Percentiles rank a stretch among this genome's conserved stretches.
These are phyloP conservation scores for Misgurnus mizolepis DNA, from an alignment of 2,113 vertebrate species.

Conservation along the genomic window DNA sequence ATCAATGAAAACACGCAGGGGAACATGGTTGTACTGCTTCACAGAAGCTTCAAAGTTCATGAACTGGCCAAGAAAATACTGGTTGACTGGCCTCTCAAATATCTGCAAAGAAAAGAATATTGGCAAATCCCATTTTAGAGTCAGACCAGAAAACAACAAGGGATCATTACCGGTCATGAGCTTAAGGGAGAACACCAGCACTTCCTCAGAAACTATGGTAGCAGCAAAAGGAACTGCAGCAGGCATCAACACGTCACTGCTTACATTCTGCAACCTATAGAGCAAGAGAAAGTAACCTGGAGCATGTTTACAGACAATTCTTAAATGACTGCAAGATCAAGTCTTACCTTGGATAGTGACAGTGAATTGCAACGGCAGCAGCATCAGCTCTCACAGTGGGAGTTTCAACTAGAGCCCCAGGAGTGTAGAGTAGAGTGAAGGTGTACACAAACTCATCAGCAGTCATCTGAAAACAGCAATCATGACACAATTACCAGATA, in stretches of 20 bases:
- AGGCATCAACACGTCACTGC: conserved; percentile 58
- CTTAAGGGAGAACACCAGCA: not conserved
- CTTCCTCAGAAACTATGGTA: not conserved
- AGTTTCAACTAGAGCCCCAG: conserved; percentile 16
- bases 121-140: not conserved
- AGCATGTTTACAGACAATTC: too few species aligned
- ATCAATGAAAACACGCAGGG: conserved; percentile 66
- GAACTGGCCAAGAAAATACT: conserved; percentile 31
- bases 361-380: conserved; percentile 9
- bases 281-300: too few species aligned
- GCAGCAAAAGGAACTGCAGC: conserved; percentile 52
- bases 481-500: not conserved
- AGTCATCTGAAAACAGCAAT: not conserved
- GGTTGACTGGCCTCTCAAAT: not conserved
- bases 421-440: not conserved
- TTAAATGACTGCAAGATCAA: too few species aligned
- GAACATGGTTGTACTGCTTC: conserved; percentile 54
- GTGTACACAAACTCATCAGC: not conserved
- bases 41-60: conserved; percentile 45
- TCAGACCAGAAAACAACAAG: not conserved
- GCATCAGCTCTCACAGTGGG: not conserved
- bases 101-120: not conserved
- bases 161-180: not conserved
- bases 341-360: conserved; percentile 3
- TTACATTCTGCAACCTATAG: conserved; percentile 49